Base-by-base conservation (phyloP, 1,140 invertebrate genomes). In the Thalassaphorura encarpata region DNA sequence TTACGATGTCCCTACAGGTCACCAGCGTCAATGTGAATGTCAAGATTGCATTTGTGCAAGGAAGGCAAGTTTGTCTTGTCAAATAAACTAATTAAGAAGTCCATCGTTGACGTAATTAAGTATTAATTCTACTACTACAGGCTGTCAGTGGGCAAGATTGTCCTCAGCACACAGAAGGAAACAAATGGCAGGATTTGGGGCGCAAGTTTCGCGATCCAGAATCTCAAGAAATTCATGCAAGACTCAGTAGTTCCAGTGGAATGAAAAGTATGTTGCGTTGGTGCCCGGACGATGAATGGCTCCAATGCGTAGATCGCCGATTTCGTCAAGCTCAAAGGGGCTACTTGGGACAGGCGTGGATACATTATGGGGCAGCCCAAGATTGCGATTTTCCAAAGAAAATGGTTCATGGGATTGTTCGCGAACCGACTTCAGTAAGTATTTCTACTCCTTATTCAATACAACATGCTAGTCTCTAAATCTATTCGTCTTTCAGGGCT, bases 321-420 rank as follows among this genome's bases (percentile, higher is more conserved):
- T 64, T 64, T 42, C 50, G 59, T 16, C 52, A 64, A 27, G 29
- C 49, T 16, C 23, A 40, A 2, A 31, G 19, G 19, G 62, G 62
- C 3, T 36, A 55, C 6, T 26, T 60, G 13, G 62, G 59, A 15
- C 52, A 64, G 40, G 21, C 52, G 2, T 19, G 28, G 3, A n/a
- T 64, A 28, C 62, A 64, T 49, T 59, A 58, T 46, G 62, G 62
- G 26, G 62, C 59, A 16, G 59, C 62, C 2, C 59, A 64, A 47
- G 62, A 64, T 33, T 46, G 39, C 3, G 59, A 64, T 33, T 54
- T 52, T 40, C 62, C 62, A n/a, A 56, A 48, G 24, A n/a, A 50
- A 18, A 15, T 64, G 15, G 54, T 51, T 26, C 62, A 64, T 54
- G 62, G 62, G 2, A 24, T 56, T 27, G 24, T 58, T 13, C 33